Conservation (phyloP, 2,888 invertebrate genomes). For the Hirtodrosophila alboralis region DNA sequence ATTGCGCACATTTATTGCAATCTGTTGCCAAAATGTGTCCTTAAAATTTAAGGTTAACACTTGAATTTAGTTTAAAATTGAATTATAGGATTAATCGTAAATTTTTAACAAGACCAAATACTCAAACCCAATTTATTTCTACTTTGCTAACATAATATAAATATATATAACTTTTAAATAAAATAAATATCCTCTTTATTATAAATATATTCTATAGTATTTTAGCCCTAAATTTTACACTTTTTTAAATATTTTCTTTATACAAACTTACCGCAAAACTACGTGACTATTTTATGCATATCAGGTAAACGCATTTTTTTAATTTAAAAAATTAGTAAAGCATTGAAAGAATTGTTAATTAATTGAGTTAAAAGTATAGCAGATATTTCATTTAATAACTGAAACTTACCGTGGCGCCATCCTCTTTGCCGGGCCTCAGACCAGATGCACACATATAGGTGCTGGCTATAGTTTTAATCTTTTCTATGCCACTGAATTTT, state of each 20-base stretch:
- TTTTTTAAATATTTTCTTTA: constrained; percentile 1
- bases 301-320: constrained; percentile 39
- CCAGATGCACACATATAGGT: constrained; percentile 99
- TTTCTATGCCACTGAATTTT: constrained; percentile 97
- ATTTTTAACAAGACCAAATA: no score
- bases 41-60: not conserved
- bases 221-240: no score
- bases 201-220: no score
- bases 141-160: no score
- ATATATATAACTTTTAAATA: no score
- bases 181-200: no score
- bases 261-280: constrained; percentile 81
- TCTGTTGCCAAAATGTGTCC: not conserved
- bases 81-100: constrained; percentile 3
- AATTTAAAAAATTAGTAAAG: constrained; percentile 71
- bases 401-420: constrained; percentile 87
- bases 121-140: no score
- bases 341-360: constrained; percentile 51
- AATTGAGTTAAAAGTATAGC: constrained; percentile 9
- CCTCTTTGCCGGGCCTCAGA: constrained; percentile 93
- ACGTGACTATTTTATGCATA: constrained; percentile 65
- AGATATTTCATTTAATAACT: no score
- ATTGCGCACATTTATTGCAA: constrained; percentile 11
- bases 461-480: constrained; percentile 99
- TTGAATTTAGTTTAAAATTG: constrained; percentile 4